phyloP scores from a whole-genome alignment of 2,888 invertebrate genomes.

The Zele albiditarsus region DNA sequence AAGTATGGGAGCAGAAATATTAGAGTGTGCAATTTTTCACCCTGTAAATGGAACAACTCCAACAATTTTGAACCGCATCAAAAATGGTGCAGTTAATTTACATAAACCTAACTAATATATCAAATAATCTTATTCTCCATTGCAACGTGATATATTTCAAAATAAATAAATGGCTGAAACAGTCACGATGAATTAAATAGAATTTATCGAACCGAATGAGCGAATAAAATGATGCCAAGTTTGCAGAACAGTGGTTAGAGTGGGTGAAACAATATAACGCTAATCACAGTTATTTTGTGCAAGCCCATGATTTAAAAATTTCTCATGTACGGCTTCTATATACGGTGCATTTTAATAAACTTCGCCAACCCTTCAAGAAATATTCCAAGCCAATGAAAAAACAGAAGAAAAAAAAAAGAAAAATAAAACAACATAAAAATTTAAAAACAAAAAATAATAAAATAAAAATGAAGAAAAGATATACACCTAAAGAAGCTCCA shows the following conservation, averaged over 20 bases:
- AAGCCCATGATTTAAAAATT: slow-evolving; percentile 51
- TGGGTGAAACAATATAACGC: slow-evolving; percentile 54
- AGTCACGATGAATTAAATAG: slow-evolving; percentile 39
- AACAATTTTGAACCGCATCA: too few relatives aligned
- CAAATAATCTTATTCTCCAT: too few relatives aligned
- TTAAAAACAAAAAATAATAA: neutral
- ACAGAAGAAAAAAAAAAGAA: slow-evolving; percentile 23
- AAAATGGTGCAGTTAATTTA: too few relatives aligned
- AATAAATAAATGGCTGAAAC: slow-evolving; percentile 1
- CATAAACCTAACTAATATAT: too few relatives aligned
- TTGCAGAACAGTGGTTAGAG: slow-evolving; percentile 58
- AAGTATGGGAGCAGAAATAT: too few relatives aligned
- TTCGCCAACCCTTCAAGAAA: slow-evolving; percentile 39
- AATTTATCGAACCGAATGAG: slow-evolving; percentile 50
- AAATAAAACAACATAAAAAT: neutral
- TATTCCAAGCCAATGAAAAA: slow-evolving; percentile 33
- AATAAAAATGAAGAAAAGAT: slow-evolving; percentile 45
- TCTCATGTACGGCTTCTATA: slow-evolving; percentile 42
- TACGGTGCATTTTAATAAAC: slow-evolving; percentile 62
- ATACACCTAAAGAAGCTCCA: slow-evolving; percentile 3
- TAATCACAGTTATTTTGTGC: slow-evolving; percentile 66
- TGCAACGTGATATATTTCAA: too few relatives aligned
- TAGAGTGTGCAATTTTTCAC: too few relatives aligned
- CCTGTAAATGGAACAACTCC: too few relatives aligned
- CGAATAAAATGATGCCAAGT: slow-evolving; percentile 45